Base-by-base conservation (phyloP, 1,140 invertebrate genomes). In the Bombus sibiricus region DNA sequence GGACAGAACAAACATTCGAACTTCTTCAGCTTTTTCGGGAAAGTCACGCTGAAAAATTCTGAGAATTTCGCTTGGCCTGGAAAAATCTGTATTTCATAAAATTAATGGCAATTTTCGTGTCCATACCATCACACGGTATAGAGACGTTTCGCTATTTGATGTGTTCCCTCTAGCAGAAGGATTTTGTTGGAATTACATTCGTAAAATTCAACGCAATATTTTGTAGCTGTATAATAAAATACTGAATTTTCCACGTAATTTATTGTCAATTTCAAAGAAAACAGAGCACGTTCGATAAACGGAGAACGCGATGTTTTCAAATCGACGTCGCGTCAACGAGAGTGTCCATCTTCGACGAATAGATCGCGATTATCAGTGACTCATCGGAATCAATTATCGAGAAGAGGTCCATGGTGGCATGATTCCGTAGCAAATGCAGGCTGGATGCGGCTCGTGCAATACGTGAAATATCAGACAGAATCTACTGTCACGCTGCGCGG, bases 381-480 rank as follows among this genome's bases (percentile, higher is more conserved):
- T 82, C 83, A 86, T 88, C 81, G 64, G 85, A 85, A 75, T 85
- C 41, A 78, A 80, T 84, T 84, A 84, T 80, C 69, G n/a, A 47
- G 18, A 15, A 15, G 18, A 62, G 22, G 25, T 41, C 25, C 53
- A 10, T 28, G 37, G 34, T 68, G 68, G 73, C 71, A 77, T 74
- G 85, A 87, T 87, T 75, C 13, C 68, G 82, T 64, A 81, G 64
- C 62, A 77, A 90, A 90, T 89, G 81, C 53, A 66, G 37, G 34
- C n/a, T 37, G 64, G 75, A 83, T 86, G 43, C 43, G 39, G 39
- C 79, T 83, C 59, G 66, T 86, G 83, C 71, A 83, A 85, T 88
- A 89, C 72, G 68, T 87, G 77, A 92, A 91, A 88, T 91, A 90
- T 90, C 85, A 86, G 73, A 80, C 68, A 84, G 79, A 66, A 90